Percentiles rank a stretch among this genome's conserved stretches.
Evolutionary conservation across 2,113 vertebrate species (phyloP).

Genomic region (Myotis brandtii): DNA sequence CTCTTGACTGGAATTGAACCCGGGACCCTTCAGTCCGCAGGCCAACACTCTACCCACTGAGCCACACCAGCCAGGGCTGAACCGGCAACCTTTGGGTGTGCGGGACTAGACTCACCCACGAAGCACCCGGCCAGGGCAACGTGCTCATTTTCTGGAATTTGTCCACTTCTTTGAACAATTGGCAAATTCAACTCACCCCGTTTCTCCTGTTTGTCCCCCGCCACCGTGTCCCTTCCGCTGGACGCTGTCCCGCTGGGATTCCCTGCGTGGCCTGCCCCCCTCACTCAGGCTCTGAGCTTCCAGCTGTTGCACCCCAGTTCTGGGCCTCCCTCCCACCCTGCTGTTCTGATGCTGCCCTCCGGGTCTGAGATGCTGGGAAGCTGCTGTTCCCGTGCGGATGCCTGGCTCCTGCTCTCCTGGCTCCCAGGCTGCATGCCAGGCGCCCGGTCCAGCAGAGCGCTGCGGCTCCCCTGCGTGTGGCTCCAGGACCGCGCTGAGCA

Average conservation of each 20-base stretch:
- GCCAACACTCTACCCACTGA: no score
- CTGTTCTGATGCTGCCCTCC: neutral
- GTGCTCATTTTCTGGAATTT: neutral
- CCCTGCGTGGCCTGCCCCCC: neutral
- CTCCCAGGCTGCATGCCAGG: neutral
- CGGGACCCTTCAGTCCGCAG: no score
- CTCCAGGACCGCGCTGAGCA: no score
- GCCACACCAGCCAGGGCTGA: no score
- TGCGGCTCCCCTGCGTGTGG: accelerated
- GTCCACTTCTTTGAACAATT: no score
- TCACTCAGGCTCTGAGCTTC: neutral
- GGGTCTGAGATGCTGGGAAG: no score
- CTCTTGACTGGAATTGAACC: no score
- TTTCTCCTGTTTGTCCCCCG: no score
- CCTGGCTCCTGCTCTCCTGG: neutral
- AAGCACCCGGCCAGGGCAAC: no score
- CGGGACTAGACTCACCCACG: no score
- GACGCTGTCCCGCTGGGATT: accelerated
- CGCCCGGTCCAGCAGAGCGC: accelerated
- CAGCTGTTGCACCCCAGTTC: neutral
- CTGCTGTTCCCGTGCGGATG: accelerated
- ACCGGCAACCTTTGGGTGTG: no score
- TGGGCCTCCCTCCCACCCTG: neutral
- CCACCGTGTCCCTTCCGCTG: neutral
- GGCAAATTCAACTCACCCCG: neutral